These are phyloP conservation scores for Acrobasis repandana DNA, from an alignment of 2,888 invertebrate species.

Conservation along the genomic window DNA sequence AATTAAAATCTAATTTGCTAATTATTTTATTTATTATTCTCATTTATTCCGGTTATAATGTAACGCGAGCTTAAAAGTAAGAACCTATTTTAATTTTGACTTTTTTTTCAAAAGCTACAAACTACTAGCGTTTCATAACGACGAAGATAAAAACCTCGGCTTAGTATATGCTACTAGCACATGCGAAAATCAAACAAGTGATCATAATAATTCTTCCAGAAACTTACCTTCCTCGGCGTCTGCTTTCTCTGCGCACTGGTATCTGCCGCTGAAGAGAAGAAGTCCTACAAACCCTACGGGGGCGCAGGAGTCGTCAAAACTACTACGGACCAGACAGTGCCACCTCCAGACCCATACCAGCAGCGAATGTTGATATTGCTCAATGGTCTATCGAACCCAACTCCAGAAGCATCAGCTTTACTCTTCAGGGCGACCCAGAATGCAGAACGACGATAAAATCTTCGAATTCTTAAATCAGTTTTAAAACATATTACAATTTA, in stretches of 20 bases:
- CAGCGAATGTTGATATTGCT: not conserved
- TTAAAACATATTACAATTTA: too few relatives aligned
- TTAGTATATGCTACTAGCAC: too few relatives aligned
- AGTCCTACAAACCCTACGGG: not conserved
- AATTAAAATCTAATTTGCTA: too few relatives aligned
- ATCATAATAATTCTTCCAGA: slow-evolving; percentile 1
- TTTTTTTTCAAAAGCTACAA: too few relatives aligned
- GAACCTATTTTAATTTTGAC: too few relatives aligned
- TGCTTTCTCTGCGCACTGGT: not conserved
- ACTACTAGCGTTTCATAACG: too few relatives aligned
- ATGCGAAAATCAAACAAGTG: not conserved
- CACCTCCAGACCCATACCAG: slow-evolving; percentile 19
- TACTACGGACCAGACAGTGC: slow-evolving; percentile 20
- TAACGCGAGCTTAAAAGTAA: too few relatives aligned
- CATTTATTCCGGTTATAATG: too few relatives aligned
- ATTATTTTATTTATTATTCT: too few relatives aligned
- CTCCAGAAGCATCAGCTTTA: not conserved
- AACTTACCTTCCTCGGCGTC: not conserved
- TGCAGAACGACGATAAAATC: not conserved
- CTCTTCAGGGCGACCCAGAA: not conserved
- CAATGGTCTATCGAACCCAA: not conserved
- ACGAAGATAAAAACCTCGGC: too few relatives aligned
- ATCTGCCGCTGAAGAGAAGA: not conserved
- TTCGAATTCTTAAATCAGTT: too few relatives aligned
- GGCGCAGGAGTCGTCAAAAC: slow-evolving; percentile 5